Evolutionary conservation across 1,140 invertebrate genomes (phyloP), one percentile per base, ranked within the genome.

Genomic region (Drosophila tropicalis): DNA sequence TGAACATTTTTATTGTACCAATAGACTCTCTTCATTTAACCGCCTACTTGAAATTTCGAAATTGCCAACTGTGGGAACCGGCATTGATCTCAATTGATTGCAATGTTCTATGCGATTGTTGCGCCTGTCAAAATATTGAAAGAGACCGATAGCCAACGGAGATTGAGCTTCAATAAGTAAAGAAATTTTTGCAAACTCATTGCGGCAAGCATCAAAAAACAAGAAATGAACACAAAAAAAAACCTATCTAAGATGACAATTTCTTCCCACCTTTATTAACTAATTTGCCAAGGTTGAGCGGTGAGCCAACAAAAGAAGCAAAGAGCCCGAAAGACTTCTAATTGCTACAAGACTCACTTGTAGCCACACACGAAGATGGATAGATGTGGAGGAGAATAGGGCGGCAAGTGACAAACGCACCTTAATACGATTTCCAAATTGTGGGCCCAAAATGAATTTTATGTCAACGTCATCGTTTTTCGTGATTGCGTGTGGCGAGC

Each of bases 181-280:
- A 47, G 44, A 62, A 34, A 78, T 77, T 87, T 86, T 86, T 79
- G 82, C 82, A 86, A 81, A 87, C 83, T 86, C 82, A 86, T 71
- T 70, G 72, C 76, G 81, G 81, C 63, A 55, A 47, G 55, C 76
- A 68, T 81, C 60, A 67, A 70, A 81, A 67, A 64, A 62, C 75
- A 66, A 78, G 67, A 63, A 70, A 5, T 29, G 5, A 29, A 29
- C 25, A 22, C 1, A 22, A 29, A 29, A 5, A 29, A 29, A 29
- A 6, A 29, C 5, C 5, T 29, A 29, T 36, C 34, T 36, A 67
- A 81, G 47, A 85, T 74, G 67, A 75, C 79, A 82, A 44, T 67
- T 62, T 86, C 64, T 87, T 86, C 82, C 83, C 79, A 86, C 82
- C 83, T 86, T 86, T 86, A 82, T 86, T 86, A 86, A 83, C 83